Evolutionary conservation across 2,797 vertebrate genomes (phyloP).

Genomic region (Spinus olivaceus): DNA sequence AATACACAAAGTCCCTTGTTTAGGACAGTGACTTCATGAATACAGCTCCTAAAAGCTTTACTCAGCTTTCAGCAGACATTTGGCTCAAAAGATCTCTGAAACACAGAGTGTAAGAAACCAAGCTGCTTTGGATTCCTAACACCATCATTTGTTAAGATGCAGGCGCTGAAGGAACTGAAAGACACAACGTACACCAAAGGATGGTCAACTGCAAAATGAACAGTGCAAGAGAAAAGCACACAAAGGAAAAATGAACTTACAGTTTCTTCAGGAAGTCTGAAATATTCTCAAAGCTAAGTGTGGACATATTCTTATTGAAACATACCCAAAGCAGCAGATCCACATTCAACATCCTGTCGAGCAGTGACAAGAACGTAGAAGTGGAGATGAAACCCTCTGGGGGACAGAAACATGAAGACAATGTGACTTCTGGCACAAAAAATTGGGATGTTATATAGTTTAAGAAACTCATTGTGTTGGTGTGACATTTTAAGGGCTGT

Average conservation of each 20-base stretch:
- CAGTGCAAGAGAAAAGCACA: not conserved
- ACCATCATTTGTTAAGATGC: not conserved
- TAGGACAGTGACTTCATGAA: not conserved
- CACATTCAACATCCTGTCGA: not conserved
- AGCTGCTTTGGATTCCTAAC: not conserved
- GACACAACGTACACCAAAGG: not conserved
- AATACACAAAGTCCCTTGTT: not conserved
- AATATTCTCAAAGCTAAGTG: not conserved
- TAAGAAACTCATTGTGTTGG: not conserved
- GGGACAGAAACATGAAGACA: not conserved
- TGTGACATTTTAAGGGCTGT: not conserved
- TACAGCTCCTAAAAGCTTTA: not conserved
- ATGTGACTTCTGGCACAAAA: not conserved
- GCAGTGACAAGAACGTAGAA: not conserved
- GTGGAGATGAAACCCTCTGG: not conserved
- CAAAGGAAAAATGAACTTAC: not conserved
- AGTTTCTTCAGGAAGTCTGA: not conserved
- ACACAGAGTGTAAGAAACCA: not conserved
- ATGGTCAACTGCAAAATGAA: not conserved
- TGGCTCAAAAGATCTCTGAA: not conserved
- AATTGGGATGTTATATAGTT: accelerated
- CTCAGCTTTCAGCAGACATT: not conserved
- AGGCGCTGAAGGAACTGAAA: not conserved
- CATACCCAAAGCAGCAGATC: not conserved
- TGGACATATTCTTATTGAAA: not conserved